Conservation (phyloP, 1,140 invertebrate species). For the Homalodisca vitripennis region DNA sequence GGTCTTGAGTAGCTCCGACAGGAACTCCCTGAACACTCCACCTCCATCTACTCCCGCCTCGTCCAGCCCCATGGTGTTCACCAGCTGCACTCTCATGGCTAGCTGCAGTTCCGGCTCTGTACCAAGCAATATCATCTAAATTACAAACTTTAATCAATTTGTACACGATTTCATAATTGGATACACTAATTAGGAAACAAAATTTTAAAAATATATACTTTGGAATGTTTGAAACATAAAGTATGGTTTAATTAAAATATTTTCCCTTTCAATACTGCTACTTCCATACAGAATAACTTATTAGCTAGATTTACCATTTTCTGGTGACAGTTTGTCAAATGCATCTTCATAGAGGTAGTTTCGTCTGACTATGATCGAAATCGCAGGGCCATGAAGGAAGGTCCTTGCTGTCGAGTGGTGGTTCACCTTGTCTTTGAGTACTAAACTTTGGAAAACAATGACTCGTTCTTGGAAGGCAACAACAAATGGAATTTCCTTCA, state of each 20-base stretch:
- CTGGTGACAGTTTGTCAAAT: slow-evolving; percentile 87
- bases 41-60: slow-evolving; percentile 97
- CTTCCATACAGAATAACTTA: background rate
- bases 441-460: slow-evolving; percentile 76
- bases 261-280: background rate
- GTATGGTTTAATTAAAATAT: background rate
- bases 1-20: slow-evolving; percentile 88
- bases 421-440: slow-evolving; percentile 67
- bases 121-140: background rate
- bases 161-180: background rate
- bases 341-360: slow-evolving; percentile 97
- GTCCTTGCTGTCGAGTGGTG: slow-evolving; percentile 70
- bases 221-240: background rate
- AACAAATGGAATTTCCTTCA: slow-evolving; percentile 92
- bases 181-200: background rate
- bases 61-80: slow-evolving; percentile 85
- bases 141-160: background rate
- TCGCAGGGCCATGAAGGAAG: slow-evolving; percentile 72
- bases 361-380: slow-evolving; percentile 79
- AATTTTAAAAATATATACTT: background rate
- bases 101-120: slow-evolving; percentile 83
- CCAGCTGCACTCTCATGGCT: slow-evolving; percentile 84
- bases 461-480: slow-evolving; percentile 89
- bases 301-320: slow-evolving; percentile 66
- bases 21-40: slow-evolving; percentile 90